Conservation (phyloP, 1,140 invertebrate species). For the Epicauta chinensis region DNA sequence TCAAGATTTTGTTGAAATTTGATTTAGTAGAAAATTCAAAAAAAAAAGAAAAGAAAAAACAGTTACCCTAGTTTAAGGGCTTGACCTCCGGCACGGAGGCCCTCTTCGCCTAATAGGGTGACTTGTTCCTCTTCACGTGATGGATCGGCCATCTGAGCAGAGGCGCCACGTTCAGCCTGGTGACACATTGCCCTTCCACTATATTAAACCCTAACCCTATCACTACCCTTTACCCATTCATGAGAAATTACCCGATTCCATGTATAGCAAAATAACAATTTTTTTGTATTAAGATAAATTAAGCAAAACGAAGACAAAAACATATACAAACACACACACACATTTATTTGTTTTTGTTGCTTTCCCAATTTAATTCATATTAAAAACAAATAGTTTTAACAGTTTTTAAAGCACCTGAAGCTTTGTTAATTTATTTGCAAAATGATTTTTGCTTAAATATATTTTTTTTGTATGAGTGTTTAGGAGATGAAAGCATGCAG, state of each 20-base stretch:
- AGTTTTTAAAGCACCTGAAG: too few species aligned
- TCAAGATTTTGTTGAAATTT: constrained; percentile 2
- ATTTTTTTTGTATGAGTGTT: too few species aligned
- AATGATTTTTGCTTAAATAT: too few species aligned
- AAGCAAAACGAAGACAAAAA: neutral
- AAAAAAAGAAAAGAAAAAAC: constrained; percentile 2
- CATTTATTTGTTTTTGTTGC: too few species aligned
- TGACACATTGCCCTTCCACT: constrained; percentile 48
- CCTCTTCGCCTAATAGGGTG: constrained; percentile 90
- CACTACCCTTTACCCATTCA: constrained; percentile 40
- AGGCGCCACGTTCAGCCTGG: constrained; percentile 57
- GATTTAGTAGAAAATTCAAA: neutral
- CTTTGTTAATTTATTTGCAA: too few species aligned
- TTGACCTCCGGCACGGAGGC: constrained; percentile 83
- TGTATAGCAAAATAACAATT: neutral
- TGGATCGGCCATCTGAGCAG: constrained; percentile 81
- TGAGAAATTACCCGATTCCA: constrained; percentile 13
- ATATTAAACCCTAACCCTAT: constrained; percentile 37
- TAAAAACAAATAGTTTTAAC: too few species aligned
- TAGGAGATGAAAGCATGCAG: constrained; percentile 5
- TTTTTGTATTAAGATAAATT: neutral
- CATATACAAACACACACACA: too few species aligned
- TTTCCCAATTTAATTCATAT: too few species aligned
- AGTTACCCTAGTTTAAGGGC: constrained; percentile 89
- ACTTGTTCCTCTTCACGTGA: constrained; percentile 90